Evolutionary conservation across 2,113 vertebrate species (phyloP).

Genomic region (Paradoxurus hermaphroditus): DNA sequence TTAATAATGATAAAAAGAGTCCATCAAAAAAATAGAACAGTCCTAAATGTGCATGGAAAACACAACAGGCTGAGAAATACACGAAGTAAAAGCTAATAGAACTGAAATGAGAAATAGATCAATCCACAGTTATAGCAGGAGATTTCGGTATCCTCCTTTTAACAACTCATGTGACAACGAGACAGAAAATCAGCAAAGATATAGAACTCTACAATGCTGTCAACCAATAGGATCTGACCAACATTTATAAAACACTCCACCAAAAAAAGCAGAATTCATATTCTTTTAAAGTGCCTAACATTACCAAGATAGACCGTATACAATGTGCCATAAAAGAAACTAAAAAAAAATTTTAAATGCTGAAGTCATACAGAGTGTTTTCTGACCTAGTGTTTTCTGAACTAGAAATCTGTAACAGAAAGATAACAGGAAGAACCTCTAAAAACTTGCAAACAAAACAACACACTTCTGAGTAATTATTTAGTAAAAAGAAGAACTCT

Average conservation of each 20-base stretch:
- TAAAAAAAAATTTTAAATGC: background rate
- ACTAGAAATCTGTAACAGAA: background rate
- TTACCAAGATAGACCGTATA: background rate
- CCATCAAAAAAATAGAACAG: background rate
- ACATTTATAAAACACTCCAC: background rate
- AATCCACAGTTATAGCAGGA: background rate
- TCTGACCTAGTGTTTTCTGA: background rate
- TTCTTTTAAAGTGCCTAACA: background rate
- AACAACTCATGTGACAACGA: background rate
- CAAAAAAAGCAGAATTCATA: background rate
- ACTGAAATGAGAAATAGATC: background rate
- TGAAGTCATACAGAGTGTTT: background rate
- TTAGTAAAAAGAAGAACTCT: background rate
- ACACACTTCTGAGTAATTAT: background rate
- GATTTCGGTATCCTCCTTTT: background rate
- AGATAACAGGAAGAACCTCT: background rate
- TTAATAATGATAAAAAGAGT: background rate
- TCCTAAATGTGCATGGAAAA: background rate
- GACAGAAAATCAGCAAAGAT: background rate
- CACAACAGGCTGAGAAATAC: background rate
- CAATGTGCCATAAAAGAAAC: background rate
- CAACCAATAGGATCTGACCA: background rate
- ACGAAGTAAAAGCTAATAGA: background rate
- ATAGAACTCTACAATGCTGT: background rate
- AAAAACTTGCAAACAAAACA: background rate